Base-by-base conservation (phyloP, 2,888 invertebrate species). In the Eupsilia transversa region DNA sequence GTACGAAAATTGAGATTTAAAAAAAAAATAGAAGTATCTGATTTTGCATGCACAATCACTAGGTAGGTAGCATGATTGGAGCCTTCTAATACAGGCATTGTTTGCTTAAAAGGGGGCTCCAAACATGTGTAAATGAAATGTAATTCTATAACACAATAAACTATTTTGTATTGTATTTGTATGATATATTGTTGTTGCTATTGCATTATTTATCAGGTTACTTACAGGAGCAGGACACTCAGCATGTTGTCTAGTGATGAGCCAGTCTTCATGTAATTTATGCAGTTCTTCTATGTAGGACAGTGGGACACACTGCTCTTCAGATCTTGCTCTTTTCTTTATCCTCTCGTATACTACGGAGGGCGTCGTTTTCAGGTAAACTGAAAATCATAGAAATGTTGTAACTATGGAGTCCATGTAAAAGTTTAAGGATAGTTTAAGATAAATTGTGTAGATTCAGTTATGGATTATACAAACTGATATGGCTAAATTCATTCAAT, bases 201-300 rank as follows among this genome's bases (percentile, higher is more conserved):
- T 43, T 64, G 4, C 17, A 23, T 64, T 60, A 27, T 14, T 30
- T 17, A 23, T 38, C 4, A 38, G 5, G 12, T 14, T 67, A 91
- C 96, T 94, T 90, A 97, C 97, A 81, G 97, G 97, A 70, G 97
- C 97, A n/a, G 97, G 97, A 81, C 97, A 97, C 67, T 96, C 96
- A n/a, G 96, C 97, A 86, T 96, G 92, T 54, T 94, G 96, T 85
- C 97, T 96, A 79, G 97, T 95, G 64, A 97, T 96, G 6, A 98
- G 94, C 98, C 98, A 98, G 86, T 97, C 96, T 91, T 98, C 98
- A 90, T 98, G 98, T 69, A 98, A 96, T 56, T 97, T 97, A 91
- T 99, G 99, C 41, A 99, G 94, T 79, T 98, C 97, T 86, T 97
- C 96, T 52, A 99, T 96, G 92, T 99, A 99, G 41, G 98, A 97